These are phyloP conservation scores for Ypsolopha sequella DNA, from an alignment of 2,888 invertebrate species.

Conservation along the genomic window DNA sequence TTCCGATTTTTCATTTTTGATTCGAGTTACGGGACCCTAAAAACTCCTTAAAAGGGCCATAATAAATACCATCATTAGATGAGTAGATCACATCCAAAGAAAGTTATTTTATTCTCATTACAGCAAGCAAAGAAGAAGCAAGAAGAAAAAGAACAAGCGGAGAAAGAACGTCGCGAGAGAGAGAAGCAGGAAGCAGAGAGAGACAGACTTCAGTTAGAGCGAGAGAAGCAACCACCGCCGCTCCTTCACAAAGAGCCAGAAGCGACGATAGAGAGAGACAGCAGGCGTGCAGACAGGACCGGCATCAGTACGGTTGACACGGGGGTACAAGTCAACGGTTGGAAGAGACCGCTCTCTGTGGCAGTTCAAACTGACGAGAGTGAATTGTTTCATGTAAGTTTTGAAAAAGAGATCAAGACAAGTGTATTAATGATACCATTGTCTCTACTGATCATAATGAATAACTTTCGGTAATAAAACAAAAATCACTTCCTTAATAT, in stretches of 20 bases:
- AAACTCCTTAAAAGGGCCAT: too few relatives aligned
- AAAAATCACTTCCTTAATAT: too few relatives aligned
- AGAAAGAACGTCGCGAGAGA: constrained; percentile 40
- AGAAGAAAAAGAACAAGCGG: constrained; percentile 52
- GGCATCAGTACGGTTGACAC: constrained; percentile 42
- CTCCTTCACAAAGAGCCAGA: neutral
- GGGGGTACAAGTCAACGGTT: constrained; percentile 40
- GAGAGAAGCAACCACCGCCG: constrained; percentile 13
- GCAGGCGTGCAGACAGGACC: neutral
- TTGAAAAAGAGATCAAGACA: too few relatives aligned
- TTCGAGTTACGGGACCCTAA: too few relatives aligned
- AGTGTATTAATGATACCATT: too few relatives aligned
- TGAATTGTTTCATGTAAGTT: constrained; percentile 30
- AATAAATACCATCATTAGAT: too few relatives aligned
- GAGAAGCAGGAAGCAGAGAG: constrained; percentile 37
- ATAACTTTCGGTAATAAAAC: too few relatives aligned
- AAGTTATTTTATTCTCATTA: constrained; percentile 8
- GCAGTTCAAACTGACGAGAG: constrained; percentile 58
- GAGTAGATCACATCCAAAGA: neutral
- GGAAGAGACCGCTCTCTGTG: constrained; percentile 41
- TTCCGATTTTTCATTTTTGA: too few relatives aligned
- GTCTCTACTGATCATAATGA: too few relatives aligned
- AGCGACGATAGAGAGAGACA: too few relatives aligned
- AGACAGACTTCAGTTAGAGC: constrained; percentile 10
- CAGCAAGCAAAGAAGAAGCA: constrained; percentile 63